Evolutionary conservation across 2,888 invertebrate genomes (phyloP), one percentile per base, ranked within the genome.

Genomic region (Xestia rhomboidea): DNA sequence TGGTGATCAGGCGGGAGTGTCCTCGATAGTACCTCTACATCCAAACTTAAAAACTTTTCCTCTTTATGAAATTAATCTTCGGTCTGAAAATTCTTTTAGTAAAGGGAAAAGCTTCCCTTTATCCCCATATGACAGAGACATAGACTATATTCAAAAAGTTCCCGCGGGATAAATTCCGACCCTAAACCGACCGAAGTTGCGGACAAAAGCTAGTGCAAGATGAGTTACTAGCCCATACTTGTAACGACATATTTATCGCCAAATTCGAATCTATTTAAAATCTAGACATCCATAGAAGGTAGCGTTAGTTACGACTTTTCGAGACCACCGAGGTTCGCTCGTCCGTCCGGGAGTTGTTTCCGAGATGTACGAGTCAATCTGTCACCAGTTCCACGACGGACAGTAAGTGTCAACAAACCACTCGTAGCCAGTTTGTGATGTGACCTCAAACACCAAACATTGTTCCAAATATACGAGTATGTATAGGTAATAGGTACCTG

Each of bases 291-390:
- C 79, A 4, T 24, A 41, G 18, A 66, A 34, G 66, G 54, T 18
- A 64, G 27, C 64, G 38, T 38, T 79, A 79, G 63, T 57, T 64
- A 64, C 62, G 21, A n/a, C 41, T 30, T 76, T 49, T 21, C n/a
- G 5, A 57, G 72, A 72, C 71, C 72, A 60, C 78, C 57, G 66
- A 46, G 46, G 21, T 54, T 15, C 34, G 44, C 24, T 15, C n/a
- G 30, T 60, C 41, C 18, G 64, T 64, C n/a, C 38, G 13, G 41
- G 38, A 44, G 41, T 73, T 68, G 44, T 60, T 21, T 15, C 24
- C 21, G 6, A 81, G 82, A 81, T 79, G 75, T 81, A 79, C 63
- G 76, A 82, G 34, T 30, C 49, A 64, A 49, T 75, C 49, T 79
- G 57, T 60, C 68, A 79, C 68, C 73, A 46, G 62, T 15, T 30